phyloP scores from a whole-genome alignment of 2,888 invertebrate species.

The Desoria tigrina region DNA sequence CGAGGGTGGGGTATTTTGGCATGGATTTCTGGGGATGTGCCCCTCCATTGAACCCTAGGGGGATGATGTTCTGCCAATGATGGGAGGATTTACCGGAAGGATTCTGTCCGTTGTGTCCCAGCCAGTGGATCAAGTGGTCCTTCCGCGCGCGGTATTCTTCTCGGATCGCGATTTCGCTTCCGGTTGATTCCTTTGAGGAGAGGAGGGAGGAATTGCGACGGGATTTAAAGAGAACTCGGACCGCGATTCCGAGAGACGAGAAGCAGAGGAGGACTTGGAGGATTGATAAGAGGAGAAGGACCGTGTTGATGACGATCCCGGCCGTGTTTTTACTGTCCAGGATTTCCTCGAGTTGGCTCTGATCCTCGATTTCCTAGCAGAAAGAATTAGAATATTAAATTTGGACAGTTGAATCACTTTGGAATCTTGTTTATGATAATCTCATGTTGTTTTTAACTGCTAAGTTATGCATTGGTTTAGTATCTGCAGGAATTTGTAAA shows the following conservation, averaged over 20 bases:
- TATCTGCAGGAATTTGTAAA: too few species aligned
- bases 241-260: slow-evolving; percentile 46
- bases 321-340: slow-evolving; percentile 40
- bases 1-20: slow-evolving; percentile 23
- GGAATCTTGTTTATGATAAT: too few species aligned
- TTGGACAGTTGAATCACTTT: neutral
- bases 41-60: neutral
- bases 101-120: slow-evolving; percentile 40
- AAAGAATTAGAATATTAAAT: neutral
- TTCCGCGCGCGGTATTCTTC: slow-evolving; percentile 50
- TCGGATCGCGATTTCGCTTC: slow-evolving; percentile 44
- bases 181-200: slow-evolving; percentile 41
- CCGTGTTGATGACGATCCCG: slow-evolving; percentile 45
- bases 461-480: too few species aligned
- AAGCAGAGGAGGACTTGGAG: slow-evolving; percentile 48
- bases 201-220: slow-evolving; percentile 27
- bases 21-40: slow-evolving; percentile 6
- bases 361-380: slow-evolving; percentile 26
- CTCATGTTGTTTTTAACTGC: too few species aligned
- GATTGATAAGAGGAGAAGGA: slow-evolving; percentile 43
- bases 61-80: slow-evolving; percentile 22
- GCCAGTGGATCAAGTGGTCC: slow-evolving; percentile 46
- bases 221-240: slow-evolving; percentile 39
- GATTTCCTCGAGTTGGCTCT: slow-evolving; percentile 37
- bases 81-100: slow-evolving; percentile 6